These are phyloP conservation scores for Drosophila aff. DNA, from an alignment of 1,140 invertebrate genomes.

Conservation along the genomic window DNA sequence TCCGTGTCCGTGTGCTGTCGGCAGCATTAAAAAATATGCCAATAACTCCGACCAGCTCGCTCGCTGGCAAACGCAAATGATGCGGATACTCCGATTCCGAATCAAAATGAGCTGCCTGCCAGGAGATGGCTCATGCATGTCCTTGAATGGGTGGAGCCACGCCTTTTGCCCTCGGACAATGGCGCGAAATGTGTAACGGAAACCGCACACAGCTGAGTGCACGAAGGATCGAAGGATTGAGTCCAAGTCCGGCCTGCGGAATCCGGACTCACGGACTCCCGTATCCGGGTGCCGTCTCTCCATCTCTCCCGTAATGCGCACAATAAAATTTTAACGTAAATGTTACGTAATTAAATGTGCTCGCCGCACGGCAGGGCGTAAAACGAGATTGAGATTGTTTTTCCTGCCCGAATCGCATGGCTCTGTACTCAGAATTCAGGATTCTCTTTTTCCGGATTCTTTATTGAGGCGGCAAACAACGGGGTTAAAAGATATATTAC, in stretches of 20 bases:
- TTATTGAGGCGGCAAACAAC: slow-evolving; percentile 34
- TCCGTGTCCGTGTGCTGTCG: slow-evolving; percentile 3
- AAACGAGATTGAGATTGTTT: slow-evolving; percentile 65
- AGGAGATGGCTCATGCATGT: slow-evolving; percentile 38
- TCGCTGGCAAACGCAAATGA: slow-evolving; percentile 54
- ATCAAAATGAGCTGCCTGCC: slow-evolving; percentile 37
- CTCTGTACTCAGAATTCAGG: neutral
- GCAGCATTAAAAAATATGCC: slow-evolving; percentile 44
- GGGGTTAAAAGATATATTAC: neutral
- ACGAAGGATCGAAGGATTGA: slow-evolving; percentile 46
- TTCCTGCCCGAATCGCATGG: slow-evolving; percentile 4
- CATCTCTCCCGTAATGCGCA: slow-evolving; percentile 56
- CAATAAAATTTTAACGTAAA: slow-evolving; percentile 81
- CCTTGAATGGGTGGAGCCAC: slow-evolving; percentile 39
- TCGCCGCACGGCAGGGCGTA: slow-evolving; percentile 35
- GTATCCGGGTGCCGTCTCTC: slow-evolving; percentile 33
- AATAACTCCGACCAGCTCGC: slow-evolving; percentile 45
- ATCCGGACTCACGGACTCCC: slow-evolving; percentile 14
- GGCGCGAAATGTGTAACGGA: slow-evolving; percentile 73
- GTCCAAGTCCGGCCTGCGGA: slow-evolving; percentile 44
- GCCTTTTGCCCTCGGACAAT: slow-evolving; percentile 50
- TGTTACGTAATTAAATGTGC: slow-evolving; percentile 71
- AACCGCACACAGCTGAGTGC: slow-evolving; percentile 77
- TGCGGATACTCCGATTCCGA: slow-evolving; percentile 45
- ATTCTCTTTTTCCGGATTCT: slow-evolving; percentile 11